Base-by-base conservation (phyloP, 2,797 vertebrate species). In the Rhodeus uyekii region DNA sequence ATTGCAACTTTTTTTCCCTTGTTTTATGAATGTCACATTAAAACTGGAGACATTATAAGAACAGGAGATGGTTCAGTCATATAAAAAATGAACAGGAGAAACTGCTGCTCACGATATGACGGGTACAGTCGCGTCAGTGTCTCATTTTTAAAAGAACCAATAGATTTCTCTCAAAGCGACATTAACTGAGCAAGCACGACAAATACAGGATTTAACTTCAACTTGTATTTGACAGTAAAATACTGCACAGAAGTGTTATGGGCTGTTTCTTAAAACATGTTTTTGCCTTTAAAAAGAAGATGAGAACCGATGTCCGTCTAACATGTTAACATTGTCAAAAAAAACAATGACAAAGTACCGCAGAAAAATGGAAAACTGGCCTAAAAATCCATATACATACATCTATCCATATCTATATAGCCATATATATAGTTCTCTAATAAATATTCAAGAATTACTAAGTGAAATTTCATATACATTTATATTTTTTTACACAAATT, bases 61-160 rank as follows among this genome's bases (percentile, higher is more conserved):
- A 32, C 48, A 55, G 32, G 32, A n/a, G 48, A 73, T 5, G 2
- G 48, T 50, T 53, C 14, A 19, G 14, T 46, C 13, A 4, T 46
- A 34, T 48, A 73, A 36, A 53, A n/a, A 73, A 14, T 36, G 12
- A 73, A 73, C 14, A 19, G 46, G 46, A 73, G 46, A 73, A 73
- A 53, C 8, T n/a, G 69, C 48, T 22, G 22, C 46, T 36, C 22
- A 13, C 44, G 53, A 24, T 53, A 73, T 36, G 32, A 19, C 29
- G 36, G 19, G 10, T 53, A 19, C 19, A 24, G 32, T 24, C 48
- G 4, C n/a, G n/a, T n/a, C n/a, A n/a, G n/a, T 9, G 2, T 18
- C 22, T 53, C 16, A n/a, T 12, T 16, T 24, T 74, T 69, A 44
- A 44, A 44, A 44, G 2, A 68, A 8, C 24, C 24, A 27, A n/a